Evolutionary conservation across 2,113 vertebrate species (phyloP).

Genomic region (Chloropsis hardwickii): DNA sequence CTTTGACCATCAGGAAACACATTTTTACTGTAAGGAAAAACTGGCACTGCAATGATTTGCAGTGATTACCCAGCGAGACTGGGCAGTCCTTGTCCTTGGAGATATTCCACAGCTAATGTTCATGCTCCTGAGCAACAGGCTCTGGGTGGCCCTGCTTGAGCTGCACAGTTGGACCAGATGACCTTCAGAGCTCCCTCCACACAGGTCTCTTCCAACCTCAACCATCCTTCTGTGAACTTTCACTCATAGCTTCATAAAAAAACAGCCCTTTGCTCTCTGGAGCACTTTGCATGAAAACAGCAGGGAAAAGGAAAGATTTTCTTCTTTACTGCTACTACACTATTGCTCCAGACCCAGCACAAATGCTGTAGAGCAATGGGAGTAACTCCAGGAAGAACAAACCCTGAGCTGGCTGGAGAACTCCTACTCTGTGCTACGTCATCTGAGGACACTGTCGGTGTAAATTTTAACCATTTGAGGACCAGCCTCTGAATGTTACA

Average conservation of each 20-base stretch:
- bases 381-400: background rate
- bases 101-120: rapidly evolving
- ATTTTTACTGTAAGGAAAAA: background rate
- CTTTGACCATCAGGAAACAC: background rate
- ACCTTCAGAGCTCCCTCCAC: background rate
- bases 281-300: background rate
- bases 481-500: background rate
- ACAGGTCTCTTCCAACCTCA: background rate
- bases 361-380: background rate
- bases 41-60: background rate
- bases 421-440: background rate
- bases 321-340: background rate
- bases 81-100: background rate
- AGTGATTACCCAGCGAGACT: background rate
- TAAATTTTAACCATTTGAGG: background rate
- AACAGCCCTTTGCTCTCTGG: background rate
- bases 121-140: background rate
- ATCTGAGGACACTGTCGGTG: background rate
- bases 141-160: background rate
- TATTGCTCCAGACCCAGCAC: background rate
- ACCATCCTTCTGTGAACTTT: background rate
- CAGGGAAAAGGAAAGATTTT: background rate
- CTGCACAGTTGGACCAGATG: background rate
- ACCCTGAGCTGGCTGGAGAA: background rate
- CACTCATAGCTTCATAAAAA: background rate